Evolutionary conservation across 1,140 invertebrate genomes (phyloP).

Genomic region (Rhizoglyphus robini): DNA sequence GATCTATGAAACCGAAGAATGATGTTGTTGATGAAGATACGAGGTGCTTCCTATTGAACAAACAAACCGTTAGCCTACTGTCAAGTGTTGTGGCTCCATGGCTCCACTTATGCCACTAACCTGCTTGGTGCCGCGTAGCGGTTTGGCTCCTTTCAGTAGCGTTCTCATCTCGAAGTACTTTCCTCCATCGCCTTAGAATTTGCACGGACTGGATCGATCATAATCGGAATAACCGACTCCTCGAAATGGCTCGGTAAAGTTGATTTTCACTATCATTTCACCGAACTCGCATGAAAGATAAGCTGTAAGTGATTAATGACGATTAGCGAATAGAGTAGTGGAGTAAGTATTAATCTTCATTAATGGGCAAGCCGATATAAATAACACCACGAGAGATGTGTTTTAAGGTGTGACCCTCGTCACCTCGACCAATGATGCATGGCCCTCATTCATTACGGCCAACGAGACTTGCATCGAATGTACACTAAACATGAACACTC

Average conservation of each 20-base stretch:
- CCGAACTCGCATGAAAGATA: slow-evolving; percentile 75
- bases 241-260: slow-evolving; percentile 78
- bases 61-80: slow-evolving; percentile 5
- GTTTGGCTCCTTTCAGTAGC: slow-evolving; percentile 75
- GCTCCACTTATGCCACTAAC: too few species aligned
- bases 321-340: too few species aligned
- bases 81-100: too few species aligned
- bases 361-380: too few species aligned
- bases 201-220: slow-evolving; percentile 75
- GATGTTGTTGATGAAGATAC: slow-evolving; percentile 88
- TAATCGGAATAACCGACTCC: slow-evolving; percentile 82
- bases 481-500: too few species aligned
- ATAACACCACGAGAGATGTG: too few species aligned
- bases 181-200: slow-evolving; percentile 65
- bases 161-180: slow-evolving; percentile 64
- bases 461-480: too few species aligned
- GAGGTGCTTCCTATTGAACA: slow-evolving; percentile 52
- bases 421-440: too few species aligned
- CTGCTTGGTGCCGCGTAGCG: slow-evolving; percentile 87
- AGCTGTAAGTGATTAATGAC: slow-evolving; percentile 48
- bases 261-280: slow-evolving; percentile 65
- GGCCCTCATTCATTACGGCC: too few species aligned
- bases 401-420: too few species aligned
- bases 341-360: too few species aligned
- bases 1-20: slow-evolving; percentile 80